Evolutionary conservation across 2,888 invertebrate genomes (phyloP).

Genomic region (Polia nebulosa): DNA sequence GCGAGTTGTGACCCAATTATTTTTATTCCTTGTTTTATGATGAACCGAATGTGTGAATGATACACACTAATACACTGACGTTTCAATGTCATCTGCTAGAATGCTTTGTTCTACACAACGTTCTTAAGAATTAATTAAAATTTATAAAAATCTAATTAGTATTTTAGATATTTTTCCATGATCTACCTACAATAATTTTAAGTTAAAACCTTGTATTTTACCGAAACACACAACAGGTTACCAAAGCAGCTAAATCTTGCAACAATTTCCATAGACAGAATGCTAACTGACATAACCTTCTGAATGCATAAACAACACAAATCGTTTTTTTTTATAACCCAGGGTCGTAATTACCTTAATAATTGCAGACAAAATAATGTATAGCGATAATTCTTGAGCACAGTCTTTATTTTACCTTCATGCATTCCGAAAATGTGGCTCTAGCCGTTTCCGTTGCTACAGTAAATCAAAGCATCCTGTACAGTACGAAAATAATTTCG

Average conservation of each 20-base stretch:
- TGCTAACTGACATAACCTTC: constrained; percentile 23
- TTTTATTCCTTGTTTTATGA: constrained; percentile 33
- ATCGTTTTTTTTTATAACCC: constrained; percentile 41
- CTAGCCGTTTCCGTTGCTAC: constrained; percentile 55
- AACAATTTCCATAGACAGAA: constrained; percentile 18
- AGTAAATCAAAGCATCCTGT: constrained; percentile 64
- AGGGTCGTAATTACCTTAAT: constrained; percentile 55
- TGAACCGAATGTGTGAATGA: constrained; percentile 32
- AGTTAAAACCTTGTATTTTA: neutral
- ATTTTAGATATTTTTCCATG: too few species aligned
- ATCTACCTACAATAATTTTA: neutral
- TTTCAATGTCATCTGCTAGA: constrained; percentile 38
- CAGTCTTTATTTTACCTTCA: constrained; percentile 55
- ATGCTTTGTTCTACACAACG: constrained; percentile 7
- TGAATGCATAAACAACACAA: constrained; percentile 9
- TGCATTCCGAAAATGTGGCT: constrained; percentile 52
- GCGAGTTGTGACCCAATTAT: constrained; percentile 30
- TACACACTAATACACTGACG: constrained; percentile 29
- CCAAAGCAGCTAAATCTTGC: neutral
- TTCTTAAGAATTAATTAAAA: constrained; percentile 3
- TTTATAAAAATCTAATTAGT: neutral
- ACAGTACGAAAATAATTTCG: constrained; percentile 56
- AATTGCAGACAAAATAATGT: constrained; percentile 44
- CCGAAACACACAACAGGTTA: neutral
- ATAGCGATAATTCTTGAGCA: constrained; percentile 34